Conservation (phyloP, 2,888 invertebrate species). For the Octonoba sinensis region DNA sequence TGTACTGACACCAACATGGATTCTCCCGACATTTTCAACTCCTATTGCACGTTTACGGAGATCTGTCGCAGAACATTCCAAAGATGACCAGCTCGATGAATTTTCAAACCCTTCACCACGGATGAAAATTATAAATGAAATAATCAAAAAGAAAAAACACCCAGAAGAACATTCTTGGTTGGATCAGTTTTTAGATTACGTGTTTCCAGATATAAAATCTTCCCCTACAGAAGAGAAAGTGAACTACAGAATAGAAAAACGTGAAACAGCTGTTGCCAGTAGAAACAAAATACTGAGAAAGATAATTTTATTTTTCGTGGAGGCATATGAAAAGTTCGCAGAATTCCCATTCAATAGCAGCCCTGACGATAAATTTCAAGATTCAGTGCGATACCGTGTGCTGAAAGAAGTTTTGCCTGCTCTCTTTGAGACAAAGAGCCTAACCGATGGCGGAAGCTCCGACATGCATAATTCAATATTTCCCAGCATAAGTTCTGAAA, state of each 20-base stretch:
- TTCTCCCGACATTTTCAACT: conserved; percentile 1
- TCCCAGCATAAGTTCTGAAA: neutral
- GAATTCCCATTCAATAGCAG: neutral
- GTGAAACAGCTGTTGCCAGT: neutral
- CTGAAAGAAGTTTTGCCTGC: conserved; percentile 3
- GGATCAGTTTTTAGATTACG: conserved; percentile 39
- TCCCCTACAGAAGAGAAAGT: neutral
- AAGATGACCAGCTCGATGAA: neutral
- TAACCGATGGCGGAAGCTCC: neutral
- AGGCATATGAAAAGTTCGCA: neutral
- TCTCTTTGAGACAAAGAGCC: neutral
- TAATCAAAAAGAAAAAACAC: conserved; percentile 2
- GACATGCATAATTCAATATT: neutral
- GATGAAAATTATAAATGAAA: conserved; percentile 1
- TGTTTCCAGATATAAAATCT: conserved; percentile 29
- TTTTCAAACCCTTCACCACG: neutral
- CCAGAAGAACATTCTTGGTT: conserved; percentile 31
- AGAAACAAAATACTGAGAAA: neutral
- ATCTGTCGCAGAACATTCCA: neutral
- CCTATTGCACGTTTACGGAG: conserved; percentile 22
- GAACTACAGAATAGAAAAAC: conserved; percentile 3
- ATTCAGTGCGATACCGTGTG: conserved; percentile 1
- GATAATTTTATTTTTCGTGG: neutral
- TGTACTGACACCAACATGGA: neutral
- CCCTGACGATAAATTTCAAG: neutral